Percentiles rank a stretch among this genome's conserved stretches.
Evolutionary conservation across 2,113 vertebrate species (phyloP).

Genomic region (Pampusana beccarii): DNA sequence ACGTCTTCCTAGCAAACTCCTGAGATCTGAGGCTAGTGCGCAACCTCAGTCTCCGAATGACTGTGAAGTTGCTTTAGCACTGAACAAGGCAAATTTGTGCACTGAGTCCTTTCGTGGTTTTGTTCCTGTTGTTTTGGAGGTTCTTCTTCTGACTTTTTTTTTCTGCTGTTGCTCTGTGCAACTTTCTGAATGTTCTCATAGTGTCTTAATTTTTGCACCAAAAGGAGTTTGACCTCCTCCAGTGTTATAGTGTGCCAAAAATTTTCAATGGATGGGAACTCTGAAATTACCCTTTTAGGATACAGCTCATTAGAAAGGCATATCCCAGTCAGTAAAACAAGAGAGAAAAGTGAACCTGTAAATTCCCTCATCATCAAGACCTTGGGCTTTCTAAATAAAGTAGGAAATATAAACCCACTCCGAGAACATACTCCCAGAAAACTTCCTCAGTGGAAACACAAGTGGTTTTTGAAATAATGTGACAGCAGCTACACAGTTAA

Average conservation of each 20-base stretch:
- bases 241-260: neutral
- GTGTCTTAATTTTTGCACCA: neutral
- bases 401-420: neutral
- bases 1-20: neutral
- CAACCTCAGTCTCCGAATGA: neutral
- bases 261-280: neutral
- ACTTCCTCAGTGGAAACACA: neutral
- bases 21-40: neutral
- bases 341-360: neutral
- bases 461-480: neutral
- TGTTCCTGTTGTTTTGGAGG: neutral
- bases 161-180: neutral
- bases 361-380: neutral
- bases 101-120: neutral
- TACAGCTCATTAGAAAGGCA: neutral
- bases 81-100: neutral
- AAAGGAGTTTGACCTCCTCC: neutral
- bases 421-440: neutral
- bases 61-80: neutral
- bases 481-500: constrained; percentile 26
- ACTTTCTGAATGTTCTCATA: neutral
- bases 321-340: neutral
- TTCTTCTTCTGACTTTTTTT: neutral
- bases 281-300: neutral
- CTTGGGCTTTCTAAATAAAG: neutral